Percentiles rank a stretch among this genome's conserved stretches.
These are phyloP conservation scores for Anticlea derivata DNA, from an alignment of 2,888 invertebrate genomes.

Conservation along the genomic window DNA sequence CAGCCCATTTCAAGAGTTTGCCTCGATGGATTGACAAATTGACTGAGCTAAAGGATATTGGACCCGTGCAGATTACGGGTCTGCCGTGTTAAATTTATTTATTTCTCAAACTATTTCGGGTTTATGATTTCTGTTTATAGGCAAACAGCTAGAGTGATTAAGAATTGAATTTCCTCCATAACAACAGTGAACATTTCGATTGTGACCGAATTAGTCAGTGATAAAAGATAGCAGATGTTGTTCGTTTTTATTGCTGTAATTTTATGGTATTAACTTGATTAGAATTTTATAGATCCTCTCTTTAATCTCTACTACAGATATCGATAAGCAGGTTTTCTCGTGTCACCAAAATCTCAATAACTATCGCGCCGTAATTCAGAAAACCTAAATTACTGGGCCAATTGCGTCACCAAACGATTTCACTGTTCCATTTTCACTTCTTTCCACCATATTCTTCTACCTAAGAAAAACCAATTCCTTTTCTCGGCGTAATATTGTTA, in stretches of 20 bases:
- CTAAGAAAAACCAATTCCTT: constrained; percentile 34
- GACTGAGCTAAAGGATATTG: constrained; percentile 45
- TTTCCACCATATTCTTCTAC: constrained; percentile 21
- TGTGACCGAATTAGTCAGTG: not conserved
- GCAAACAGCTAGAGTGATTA: not conserved
- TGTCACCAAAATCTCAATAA: too few species aligned
- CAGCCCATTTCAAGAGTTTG: constrained; percentile 59
- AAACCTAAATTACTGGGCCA: not conserved
- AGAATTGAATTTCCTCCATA: not conserved
- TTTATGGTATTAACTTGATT: too few species aligned
- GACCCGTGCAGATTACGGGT: constrained; percentile 35
- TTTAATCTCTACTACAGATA: too few species aligned
- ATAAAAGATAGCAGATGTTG: constrained; percentile 1
- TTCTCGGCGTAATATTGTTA: constrained; percentile 36
- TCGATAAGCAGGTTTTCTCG: too few species aligned
- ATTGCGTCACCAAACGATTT: constrained; percentile 13
- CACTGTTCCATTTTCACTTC: constrained; percentile 25
- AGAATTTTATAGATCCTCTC: too few species aligned
- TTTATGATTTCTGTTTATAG: constrained; percentile 7
- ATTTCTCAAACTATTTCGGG: constrained; percentile 1
- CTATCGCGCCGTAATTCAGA: not conserved
- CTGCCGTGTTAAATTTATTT: constrained; percentile 9
- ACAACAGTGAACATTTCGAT: constrained; percentile 3
- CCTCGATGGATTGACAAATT: constrained; percentile 62
- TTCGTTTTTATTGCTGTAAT: not conserved